phyloP scores from a whole-genome alignment of 2,113 vertebrate species.

The Paratilapia polleni region DNA sequence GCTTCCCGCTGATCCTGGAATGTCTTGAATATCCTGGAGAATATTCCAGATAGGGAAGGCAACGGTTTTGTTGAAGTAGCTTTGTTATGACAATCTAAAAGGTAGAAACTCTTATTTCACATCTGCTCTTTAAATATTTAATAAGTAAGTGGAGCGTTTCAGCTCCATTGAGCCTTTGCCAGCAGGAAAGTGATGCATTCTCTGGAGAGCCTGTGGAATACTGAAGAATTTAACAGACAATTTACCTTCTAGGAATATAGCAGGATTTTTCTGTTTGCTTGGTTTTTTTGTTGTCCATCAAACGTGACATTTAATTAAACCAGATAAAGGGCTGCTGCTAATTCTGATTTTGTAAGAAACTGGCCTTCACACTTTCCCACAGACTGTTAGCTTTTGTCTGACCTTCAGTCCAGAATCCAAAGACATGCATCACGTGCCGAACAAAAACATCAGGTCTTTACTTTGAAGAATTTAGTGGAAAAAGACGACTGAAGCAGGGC shows the following conservation, averaged over 20 bases:
- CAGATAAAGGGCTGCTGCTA: neutral
- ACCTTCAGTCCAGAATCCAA: neutral
- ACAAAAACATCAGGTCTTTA: neutral
- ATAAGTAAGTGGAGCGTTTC: conserved; percentile 3
- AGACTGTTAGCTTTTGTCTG: neutral
- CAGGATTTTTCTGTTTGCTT: neutral
- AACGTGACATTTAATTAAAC: neutral
- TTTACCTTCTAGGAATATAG: neutral
- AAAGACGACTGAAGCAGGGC: accelerated
- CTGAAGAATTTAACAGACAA: neutral
- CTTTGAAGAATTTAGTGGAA: neutral
- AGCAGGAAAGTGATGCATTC: neutral
- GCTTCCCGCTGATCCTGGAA: neutral
- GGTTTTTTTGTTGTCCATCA: neutral
- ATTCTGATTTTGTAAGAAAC: neutral
- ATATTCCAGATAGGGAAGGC: neutral
- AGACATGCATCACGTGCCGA: neutral
- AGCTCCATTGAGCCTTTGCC: neutral
- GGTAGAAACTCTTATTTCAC: conserved; percentile 28
- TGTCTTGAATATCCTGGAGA: conserved; percentile 1
- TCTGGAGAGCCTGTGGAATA: neutral
- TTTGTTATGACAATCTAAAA: conserved; percentile 24
- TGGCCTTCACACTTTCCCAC: neutral
- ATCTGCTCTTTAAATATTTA: conserved; percentile 48
- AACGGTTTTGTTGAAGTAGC: neutral